phyloP scores from a whole-genome alignment of 2,797 vertebrate genomes.

The Pogonophryne albipinna region DNA sequence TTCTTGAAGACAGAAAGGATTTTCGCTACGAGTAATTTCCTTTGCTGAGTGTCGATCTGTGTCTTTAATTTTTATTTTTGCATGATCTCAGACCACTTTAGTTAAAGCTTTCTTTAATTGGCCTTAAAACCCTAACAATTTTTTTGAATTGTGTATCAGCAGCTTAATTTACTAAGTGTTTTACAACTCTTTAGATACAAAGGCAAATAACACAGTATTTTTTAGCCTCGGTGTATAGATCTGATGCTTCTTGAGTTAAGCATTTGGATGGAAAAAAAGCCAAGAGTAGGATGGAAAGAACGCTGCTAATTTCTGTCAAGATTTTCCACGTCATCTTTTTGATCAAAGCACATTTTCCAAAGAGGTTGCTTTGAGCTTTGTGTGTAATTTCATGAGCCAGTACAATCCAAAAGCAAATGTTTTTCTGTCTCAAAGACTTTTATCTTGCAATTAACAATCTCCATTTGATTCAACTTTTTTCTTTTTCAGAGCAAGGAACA shows the following conservation, averaged over 20 bases:
- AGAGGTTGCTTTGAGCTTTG: conserved; percentile 23
- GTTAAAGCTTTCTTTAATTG: conserved; percentile 27
- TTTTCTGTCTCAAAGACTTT: conserved; percentile 28
- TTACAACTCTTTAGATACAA: conserved; percentile 30
- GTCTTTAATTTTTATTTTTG: conserved; percentile 28
- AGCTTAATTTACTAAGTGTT: conserved; percentile 35
- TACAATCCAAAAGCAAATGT: conserved; percentile 24
- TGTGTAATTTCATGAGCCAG: conserved; percentile 17
- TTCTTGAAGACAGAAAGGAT: conserved; percentile 61
- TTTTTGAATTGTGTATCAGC: conserved; percentile 34
- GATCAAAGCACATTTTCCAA: conserved; percentile 42
- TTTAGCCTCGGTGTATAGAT: neutral
- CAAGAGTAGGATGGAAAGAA: conserved; percentile 19
- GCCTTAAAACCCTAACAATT: conserved; percentile 11
- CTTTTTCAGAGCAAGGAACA: conserved; percentile 88
- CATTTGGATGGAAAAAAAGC: conserved; percentile 29
- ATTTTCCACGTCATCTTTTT: conserved; percentile 12
- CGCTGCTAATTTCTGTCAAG: conserved; percentile 28
- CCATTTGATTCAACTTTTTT: conserved; percentile 36
- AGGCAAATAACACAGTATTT: conserved; percentile 13
- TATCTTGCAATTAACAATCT: conserved; percentile 1
- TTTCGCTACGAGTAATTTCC: conserved; percentile 56
- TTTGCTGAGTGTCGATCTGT: conserved; percentile 36
- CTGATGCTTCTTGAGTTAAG: conserved; percentile 36
- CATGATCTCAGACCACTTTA: conserved; percentile 35